These are phyloP conservation scores for Drosophila athabasca DNA, from an alignment of 1,140 invertebrate genomes.

Conservation along the genomic window DNA sequence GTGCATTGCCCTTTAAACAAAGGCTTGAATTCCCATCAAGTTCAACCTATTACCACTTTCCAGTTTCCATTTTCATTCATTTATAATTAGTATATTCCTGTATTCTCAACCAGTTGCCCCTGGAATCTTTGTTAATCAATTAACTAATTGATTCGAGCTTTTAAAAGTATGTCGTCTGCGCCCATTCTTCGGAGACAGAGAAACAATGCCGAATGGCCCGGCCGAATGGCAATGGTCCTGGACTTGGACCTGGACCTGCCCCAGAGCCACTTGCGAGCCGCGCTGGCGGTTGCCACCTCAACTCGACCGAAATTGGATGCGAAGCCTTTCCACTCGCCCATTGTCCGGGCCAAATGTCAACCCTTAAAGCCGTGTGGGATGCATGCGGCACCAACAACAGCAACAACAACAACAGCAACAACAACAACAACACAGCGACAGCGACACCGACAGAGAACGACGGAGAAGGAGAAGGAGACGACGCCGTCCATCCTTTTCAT, in stretches of 20 bases:
- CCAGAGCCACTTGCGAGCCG: slow-evolving; percentile 58
- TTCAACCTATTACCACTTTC: too few relatives aligned
- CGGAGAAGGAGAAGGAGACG: slow-evolving; percentile 17
- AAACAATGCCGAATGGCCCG: slow-evolving; percentile 17
- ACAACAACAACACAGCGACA: slow-evolving; percentile 15
- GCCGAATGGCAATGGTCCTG: slow-evolving; percentile 29
- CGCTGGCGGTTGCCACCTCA: slow-evolving; percentile 68
- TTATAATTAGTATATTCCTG: too few relatives aligned
- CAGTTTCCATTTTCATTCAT: too few relatives aligned
- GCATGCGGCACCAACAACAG: slow-evolving; percentile 52
- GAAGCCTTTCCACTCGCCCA: slow-evolving; percentile 48
- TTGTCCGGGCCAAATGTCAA: slow-evolving; percentile 72
- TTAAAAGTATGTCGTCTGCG: slow-evolving; percentile 73
- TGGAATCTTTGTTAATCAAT: slow-evolving; percentile 68
- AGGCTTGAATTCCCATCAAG: too few relatives aligned
- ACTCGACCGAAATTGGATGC: slow-evolving; percentile 51
- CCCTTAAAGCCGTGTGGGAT: slow-evolving; percentile 58
- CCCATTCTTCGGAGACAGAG: slow-evolving; percentile 30
- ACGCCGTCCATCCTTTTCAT: slow-evolving; percentile 70
- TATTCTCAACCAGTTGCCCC: slow-evolving; percentile 9
- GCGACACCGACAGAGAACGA: slow-evolving; percentile 11
- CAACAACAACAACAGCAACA: slow-evolving; percentile 7
- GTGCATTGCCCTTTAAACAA: too few relatives aligned
- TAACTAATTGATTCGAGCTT: slow-evolving; percentile 76
- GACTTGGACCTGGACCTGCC: slow-evolving; percentile 52